Conservation (phyloP, 1,140 invertebrate genomes). For the Elymnias hypermnestra region DNA sequence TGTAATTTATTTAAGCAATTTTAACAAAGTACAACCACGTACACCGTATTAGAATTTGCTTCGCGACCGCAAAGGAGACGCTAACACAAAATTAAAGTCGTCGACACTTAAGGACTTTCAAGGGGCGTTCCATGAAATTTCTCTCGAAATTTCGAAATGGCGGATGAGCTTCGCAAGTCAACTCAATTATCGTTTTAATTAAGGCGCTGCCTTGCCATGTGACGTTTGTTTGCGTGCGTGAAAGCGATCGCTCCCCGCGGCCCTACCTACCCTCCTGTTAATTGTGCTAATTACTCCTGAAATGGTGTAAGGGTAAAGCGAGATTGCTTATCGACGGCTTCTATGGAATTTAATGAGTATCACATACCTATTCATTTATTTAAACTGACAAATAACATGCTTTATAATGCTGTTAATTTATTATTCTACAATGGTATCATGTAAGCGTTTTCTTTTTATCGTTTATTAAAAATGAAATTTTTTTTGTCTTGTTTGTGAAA, state of each 20-base stretch:
- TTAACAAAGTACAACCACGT: constrained; percentile 50
- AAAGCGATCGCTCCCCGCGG: constrained; percentile 50
- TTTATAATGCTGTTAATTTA: no score
- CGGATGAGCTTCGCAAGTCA: constrained; percentile 73
- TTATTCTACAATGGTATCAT: no score
- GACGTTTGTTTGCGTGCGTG: constrained; percentile 75
- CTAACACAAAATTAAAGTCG: constrained; percentile 75
- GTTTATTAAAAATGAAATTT: no score
- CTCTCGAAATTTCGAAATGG: constrained; percentile 69
- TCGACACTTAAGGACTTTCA: constrained; percentile 69
- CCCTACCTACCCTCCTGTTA: constrained; percentile 50
- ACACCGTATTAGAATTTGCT: constrained; percentile 69
- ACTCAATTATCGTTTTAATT: constrained; percentile 76
- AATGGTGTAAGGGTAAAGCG: constrained; percentile 54
- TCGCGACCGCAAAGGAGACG: constrained; percentile 68
- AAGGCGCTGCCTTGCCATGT: constrained; percentile 68
- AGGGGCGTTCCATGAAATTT: constrained; percentile 65
- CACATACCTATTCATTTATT: background rate
- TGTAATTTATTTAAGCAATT: constrained; percentile 70
- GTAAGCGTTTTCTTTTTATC: no score
- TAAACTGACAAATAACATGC: no score
- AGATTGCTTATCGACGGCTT: constrained; percentile 68
- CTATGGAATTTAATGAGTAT: constrained; percentile 36
- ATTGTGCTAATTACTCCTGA: constrained; percentile 73
- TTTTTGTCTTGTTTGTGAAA: no score